phyloP scores from a whole-genome alignment of 1,140 invertebrate genomes.

The Hyposmocoma kahamanoa region DNA sequence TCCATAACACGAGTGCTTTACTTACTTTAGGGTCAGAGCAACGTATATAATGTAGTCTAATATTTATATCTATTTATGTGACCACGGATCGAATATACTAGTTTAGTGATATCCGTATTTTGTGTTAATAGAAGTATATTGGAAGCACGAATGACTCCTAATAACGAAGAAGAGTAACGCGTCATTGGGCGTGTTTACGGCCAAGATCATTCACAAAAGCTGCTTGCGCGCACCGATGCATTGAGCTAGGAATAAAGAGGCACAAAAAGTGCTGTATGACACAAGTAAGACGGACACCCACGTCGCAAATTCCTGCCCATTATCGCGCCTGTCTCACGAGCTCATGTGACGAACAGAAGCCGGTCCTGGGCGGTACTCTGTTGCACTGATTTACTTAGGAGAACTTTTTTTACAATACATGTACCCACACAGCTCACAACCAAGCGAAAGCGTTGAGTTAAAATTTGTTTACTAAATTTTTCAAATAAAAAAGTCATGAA shows the following conservation, averaged over 20 bases:
- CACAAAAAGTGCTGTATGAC: slow-evolving; percentile 55
- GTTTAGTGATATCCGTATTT: no score
- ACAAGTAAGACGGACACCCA: slow-evolving; percentile 52
- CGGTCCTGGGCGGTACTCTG: slow-evolving; percentile 39
- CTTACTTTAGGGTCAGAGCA: no score
- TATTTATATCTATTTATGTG: no score
- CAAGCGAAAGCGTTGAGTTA: not conserved
- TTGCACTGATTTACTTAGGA: slow-evolving; percentile 38
- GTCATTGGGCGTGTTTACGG: slow-evolving; percentile 37
- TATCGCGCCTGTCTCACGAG: slow-evolving; percentile 55
- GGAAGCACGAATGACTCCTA: slow-evolving; percentile 16
- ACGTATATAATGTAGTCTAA: no score
- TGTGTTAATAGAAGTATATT: no score
- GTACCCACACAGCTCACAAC: not conserved
- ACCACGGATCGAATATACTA: no score
- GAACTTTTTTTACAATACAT: not conserved
- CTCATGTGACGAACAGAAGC: slow-evolving; percentile 55
- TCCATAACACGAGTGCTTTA: no score
- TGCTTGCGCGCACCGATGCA: slow-evolving; percentile 36
- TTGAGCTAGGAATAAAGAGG: slow-evolving; percentile 26
- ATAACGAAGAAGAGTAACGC: slow-evolving; percentile 18
- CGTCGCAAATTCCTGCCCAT: slow-evolving; percentile 51
- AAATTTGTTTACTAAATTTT: not conserved
- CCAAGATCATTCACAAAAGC: slow-evolving; percentile 43
- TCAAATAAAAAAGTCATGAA: no score